Evolutionary conservation across 2,113 vertebrate genomes (phyloP).

Genomic region (Hyperopisus bebe): DNA sequence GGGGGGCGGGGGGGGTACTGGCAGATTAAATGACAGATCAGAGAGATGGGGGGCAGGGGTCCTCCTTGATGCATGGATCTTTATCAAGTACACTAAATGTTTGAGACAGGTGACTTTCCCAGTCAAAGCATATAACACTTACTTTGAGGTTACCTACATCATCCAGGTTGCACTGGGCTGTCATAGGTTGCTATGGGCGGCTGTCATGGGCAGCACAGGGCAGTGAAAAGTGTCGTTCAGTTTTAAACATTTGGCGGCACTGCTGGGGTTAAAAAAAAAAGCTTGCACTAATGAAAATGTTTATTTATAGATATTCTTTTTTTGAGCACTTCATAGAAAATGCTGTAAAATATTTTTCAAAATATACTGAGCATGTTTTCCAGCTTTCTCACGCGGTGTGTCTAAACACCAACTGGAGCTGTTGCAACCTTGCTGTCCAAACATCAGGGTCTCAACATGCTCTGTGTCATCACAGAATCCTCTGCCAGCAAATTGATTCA

Average conservation of each 20-base stretch:
- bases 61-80: slow-evolving; percentile 42
- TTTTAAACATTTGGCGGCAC: neutral
- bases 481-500: neutral
- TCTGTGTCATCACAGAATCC: neutral
- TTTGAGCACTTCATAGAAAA: neutral
- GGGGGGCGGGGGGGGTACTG: slow-evolving; percentile 47
- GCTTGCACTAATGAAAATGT: neutral
- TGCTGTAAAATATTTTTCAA: neutral
- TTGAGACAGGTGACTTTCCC: slow-evolving; percentile 36
- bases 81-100: slow-evolving; percentile 29
- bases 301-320: slow-evolving; percentile 11
- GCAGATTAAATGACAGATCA: slow-evolving; percentile 64
- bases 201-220: neutral
- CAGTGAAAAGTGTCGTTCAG: neutral
- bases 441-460: neutral
- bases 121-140: neutral
- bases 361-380: neutral
- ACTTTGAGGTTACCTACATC: neutral
- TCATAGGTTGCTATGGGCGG: neutral
- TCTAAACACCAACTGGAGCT: neutral
- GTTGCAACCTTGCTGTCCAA: neutral
- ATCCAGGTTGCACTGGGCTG: neutral
- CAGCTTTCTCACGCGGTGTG: neutral
- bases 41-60: slow-evolving; percentile 16
- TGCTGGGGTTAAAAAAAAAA: neutral